Evolutionary conservation across 92 coral and sea anemone genomes (phyloP).

Genomic region (Parazoanthus atlanticus): DNA sequence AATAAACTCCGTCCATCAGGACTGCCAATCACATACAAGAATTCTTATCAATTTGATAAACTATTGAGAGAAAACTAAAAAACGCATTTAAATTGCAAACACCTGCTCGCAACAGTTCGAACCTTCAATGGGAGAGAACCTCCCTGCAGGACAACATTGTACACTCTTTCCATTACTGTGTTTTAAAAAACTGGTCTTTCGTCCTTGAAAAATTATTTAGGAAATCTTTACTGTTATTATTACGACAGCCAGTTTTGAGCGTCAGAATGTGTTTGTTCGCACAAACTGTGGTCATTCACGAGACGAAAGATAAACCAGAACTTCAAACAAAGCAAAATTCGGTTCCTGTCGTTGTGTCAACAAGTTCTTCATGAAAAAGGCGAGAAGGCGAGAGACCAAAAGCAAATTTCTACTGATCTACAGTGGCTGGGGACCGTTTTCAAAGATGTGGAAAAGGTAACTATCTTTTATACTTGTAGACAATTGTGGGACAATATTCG

Average conservation of each 20-base stretch:
- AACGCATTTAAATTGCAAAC: conserved; percentile 19
- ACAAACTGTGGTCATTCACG: conserved; percentile 9
- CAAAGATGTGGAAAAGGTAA: neutral
- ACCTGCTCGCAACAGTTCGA: conserved; percentile 25
- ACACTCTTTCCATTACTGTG: neutral
- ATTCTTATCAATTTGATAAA: conserved; percentile 38
- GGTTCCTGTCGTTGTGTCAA: conserved; percentile 14
- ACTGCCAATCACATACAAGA: conserved; percentile 29
- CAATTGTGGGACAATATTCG: neutral
- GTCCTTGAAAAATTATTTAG: neutral
- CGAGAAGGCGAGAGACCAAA: neutral
- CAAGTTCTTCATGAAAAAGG: conserved; percentile 1
- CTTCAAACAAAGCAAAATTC: neutral
- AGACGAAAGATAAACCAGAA: conserved; percentile 13
- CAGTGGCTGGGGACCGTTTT: neutral
- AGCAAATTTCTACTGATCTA: neutral
- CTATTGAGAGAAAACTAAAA: neutral
- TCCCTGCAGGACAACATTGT: neutral
- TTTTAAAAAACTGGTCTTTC: neutral
- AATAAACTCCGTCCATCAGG: neutral
- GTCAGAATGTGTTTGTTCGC: neutral
- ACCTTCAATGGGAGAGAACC: neutral
- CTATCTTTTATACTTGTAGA: neutral
- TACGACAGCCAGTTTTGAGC: neutral
- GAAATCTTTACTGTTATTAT: neutral